Conservation (phyloP, 2,113 vertebrate genomes). For the Jacana jacana region DNA sequence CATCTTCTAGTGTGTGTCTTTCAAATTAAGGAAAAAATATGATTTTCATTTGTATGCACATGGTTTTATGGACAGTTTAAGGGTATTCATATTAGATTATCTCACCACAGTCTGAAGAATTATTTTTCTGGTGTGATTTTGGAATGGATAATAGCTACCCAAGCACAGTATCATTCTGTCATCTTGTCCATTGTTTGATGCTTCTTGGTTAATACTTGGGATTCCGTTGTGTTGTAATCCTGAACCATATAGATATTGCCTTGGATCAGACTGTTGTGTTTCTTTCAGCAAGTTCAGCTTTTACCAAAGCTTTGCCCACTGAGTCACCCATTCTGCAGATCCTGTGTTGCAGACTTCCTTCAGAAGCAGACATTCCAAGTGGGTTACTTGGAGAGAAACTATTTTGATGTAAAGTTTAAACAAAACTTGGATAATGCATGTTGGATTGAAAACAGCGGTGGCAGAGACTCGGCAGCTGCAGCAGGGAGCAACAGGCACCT, state of each 20-base stretch:
- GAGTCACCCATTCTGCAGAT: neutral
- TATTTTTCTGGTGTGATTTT: neutral
- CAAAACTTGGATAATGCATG: neutral
- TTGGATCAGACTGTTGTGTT: neutral
- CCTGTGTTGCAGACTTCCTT: neutral
- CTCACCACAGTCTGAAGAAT: neutral
- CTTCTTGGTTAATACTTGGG: neutral
- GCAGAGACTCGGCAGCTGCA: neutral
- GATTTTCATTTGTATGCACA: neutral
- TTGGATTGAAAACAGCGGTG: neutral
- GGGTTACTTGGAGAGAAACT: neutral
- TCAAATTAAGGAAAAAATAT: neutral
- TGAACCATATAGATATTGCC: neutral
- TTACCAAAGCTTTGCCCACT: neutral
- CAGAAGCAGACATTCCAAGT: neutral
- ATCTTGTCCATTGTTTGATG: neutral
- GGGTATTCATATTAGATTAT: neutral
- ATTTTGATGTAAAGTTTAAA: neutral
- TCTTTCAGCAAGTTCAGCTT: neutral
- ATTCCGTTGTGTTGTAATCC: neutral
- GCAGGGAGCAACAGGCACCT: neutral
- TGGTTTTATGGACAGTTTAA: neutral
- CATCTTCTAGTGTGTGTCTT: neutral
- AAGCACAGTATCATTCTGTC: neutral
- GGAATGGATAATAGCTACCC: neutral